phyloP scores from a whole-genome alignment of 2,797 vertebrate species.

The Bradypodion ventrale region DNA sequence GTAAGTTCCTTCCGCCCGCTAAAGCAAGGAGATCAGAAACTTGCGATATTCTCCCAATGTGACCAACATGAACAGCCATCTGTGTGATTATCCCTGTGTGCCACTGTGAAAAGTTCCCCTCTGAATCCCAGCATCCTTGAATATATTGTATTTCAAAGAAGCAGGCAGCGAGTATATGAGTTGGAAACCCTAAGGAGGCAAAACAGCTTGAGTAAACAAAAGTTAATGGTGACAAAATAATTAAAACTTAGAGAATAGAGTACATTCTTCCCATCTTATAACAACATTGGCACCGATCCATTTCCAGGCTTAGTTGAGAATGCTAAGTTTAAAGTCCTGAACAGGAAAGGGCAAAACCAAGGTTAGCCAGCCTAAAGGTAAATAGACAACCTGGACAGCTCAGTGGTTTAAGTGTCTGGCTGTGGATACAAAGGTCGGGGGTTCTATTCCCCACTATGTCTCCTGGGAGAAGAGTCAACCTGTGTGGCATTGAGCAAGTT shows the following conservation, averaged over 20 bases:
- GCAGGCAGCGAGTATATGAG: neutral
- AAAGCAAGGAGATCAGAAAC: neutral
- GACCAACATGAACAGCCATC: neutral
- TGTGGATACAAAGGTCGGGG: no score
- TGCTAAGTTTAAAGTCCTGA: neutral
- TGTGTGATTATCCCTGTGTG: neutral
- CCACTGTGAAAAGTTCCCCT: neutral
- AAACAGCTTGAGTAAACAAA: neutral
- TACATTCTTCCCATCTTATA: neutral
- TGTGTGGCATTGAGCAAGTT: no score
- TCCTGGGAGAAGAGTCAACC: no score
- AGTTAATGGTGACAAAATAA: neutral
- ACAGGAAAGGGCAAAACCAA: neutral
- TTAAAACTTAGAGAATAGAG: neutral
- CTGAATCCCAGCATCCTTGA: neutral
- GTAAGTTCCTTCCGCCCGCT: no score
- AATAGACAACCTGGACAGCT: no score
- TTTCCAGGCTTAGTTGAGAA: neutral
- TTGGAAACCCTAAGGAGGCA: neutral
- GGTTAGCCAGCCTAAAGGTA: no score
- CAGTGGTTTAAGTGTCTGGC: no score
- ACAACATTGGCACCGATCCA: neutral
- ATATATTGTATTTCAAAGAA: neutral
- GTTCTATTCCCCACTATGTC: no score
- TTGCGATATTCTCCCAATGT: neutral